These are phyloP conservation scores for Cyprinodon brontotheroides DNA, from an alignment of 2,113 vertebrate genomes.

Conservation along the genomic window DNA sequence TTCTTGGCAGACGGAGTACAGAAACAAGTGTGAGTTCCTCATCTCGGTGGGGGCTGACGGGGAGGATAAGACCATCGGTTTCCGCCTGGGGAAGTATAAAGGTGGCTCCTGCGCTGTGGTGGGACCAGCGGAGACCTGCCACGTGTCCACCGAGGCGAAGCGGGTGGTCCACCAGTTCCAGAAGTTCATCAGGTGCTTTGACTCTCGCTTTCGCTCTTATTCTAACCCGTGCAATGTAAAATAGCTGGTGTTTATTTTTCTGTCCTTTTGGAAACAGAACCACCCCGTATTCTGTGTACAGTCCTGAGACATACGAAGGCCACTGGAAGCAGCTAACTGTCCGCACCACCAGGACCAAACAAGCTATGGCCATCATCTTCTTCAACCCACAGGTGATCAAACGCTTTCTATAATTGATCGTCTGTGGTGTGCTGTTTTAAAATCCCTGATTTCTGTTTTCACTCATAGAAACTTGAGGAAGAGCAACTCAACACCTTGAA, in stretches of 20 bases:
- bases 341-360: conserved; percentile 83
- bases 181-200: conserved; percentile 90
- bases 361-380: conserved; percentile 91
- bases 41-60: conserved; percentile 89
- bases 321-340: conserved; percentile 98
- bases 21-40: conserved; percentile 98
- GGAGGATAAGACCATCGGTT: conserved; percentile 93
- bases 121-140: conserved; percentile 88
- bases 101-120: conserved; percentile 94
- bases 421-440: neutral
- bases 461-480: conserved; percentile 84
- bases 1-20: conserved; percentile 87
- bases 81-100: conserved; percentile 95
- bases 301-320: conserved; percentile 92
- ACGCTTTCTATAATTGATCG: neutral
- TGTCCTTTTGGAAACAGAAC: conserved; percentile 76
- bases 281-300: conserved; percentile 88
- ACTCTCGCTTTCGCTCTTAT: neutral
- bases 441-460: neutral
- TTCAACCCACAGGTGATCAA: conserved; percentile 92
- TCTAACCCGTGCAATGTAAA: neutral
- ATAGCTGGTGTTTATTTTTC: neutral
- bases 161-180: conserved; percentile 89
- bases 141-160: conserved; percentile 88
- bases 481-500: conserved; percentile 84